These are phyloP conservation scores for Cephus pulcher DNA, from an alignment of 2,888 invertebrate species.

Conservation along the genomic window DNA sequence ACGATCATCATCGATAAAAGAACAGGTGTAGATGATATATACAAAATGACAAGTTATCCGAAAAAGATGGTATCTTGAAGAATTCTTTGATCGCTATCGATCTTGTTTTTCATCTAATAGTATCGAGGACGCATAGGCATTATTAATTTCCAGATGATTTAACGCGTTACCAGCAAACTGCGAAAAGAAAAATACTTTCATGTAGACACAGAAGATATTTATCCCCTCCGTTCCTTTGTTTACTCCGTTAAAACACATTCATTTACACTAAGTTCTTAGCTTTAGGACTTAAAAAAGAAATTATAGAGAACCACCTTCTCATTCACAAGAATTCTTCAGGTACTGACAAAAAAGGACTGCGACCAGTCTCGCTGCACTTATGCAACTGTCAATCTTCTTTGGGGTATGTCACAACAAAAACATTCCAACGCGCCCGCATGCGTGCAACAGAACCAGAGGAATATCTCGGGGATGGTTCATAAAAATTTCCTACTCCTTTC, in stretches of 20 bases:
- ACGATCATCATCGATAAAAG: neutral
- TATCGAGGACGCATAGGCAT: neutral
- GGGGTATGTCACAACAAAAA: slow-evolving; percentile 11
- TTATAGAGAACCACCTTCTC: neutral
- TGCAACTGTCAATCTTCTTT: slow-evolving; percentile 5
- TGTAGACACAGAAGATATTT: neutral
- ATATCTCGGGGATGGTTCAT: neutral
- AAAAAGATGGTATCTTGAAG: neutral
- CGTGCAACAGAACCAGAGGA: neutral
- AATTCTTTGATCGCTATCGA: neutral
- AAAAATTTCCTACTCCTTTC: neutral
- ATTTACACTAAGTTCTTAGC: neutral
- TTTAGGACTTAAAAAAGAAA: neutral
- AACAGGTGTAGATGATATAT: neutral
- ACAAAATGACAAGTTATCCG: neutral
- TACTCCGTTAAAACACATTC: neutral
- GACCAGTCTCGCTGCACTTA: neutral
- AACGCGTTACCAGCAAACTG: neutral
- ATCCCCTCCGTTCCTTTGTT: neutral
- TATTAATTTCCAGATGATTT: neutral
- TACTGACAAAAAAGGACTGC: neutral
- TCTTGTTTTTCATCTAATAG: neutral
- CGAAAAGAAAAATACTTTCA: neutral
- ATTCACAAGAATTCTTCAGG: neutral
- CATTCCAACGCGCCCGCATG: slow-evolving; percentile 7